Conservation (phyloP, 2,888 invertebrate species). For the Plebejus anna region DNA sequence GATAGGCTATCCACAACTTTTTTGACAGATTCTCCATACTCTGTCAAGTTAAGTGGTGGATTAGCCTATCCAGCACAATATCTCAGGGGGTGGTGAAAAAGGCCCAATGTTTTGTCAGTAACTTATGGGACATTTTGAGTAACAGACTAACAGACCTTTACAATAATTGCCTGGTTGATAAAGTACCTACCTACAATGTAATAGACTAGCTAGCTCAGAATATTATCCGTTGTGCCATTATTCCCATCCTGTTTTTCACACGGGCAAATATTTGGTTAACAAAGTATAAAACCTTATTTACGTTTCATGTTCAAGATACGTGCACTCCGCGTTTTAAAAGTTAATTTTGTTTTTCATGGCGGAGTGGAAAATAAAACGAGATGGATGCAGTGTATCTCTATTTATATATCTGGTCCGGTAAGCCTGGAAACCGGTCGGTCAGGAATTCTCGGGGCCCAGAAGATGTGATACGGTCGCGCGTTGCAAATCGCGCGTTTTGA, state of each 20-base stretch:
- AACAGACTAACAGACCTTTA: not conserved
- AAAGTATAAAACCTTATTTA: constrained; percentile 26
- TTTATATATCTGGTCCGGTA: constrained; percentile 74
- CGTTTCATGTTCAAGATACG: constrained; percentile 3
- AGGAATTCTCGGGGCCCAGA: constrained; percentile 40
- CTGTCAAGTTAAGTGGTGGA: too few relatives aligned
- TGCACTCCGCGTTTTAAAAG: constrained; percentile 39
- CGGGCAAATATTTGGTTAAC: constrained; percentile 25
- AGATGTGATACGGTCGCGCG: not conserved
- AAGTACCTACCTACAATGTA: not conserved
- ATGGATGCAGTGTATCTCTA: constrained; percentile 70
- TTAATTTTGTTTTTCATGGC: constrained; percentile 41
- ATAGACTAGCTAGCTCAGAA: not conserved
- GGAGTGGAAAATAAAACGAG: constrained; percentile 60
- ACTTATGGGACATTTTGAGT: too few relatives aligned
- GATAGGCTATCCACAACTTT: too few relatives aligned
- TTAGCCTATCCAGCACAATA: too few relatives aligned
- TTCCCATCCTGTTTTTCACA: constrained; percentile 8
- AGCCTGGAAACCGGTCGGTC: constrained; percentile 70
- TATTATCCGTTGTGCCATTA: not conserved
- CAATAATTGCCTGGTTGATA: not conserved
- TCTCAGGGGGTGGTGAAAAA: too few relatives aligned
- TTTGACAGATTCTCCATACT: too few relatives aligned
- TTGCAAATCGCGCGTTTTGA: not conserved
- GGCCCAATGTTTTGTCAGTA: too few relatives aligned